Conservation (phyloP, 2,888 invertebrate species). For the Nasonia oneida region DNA sequence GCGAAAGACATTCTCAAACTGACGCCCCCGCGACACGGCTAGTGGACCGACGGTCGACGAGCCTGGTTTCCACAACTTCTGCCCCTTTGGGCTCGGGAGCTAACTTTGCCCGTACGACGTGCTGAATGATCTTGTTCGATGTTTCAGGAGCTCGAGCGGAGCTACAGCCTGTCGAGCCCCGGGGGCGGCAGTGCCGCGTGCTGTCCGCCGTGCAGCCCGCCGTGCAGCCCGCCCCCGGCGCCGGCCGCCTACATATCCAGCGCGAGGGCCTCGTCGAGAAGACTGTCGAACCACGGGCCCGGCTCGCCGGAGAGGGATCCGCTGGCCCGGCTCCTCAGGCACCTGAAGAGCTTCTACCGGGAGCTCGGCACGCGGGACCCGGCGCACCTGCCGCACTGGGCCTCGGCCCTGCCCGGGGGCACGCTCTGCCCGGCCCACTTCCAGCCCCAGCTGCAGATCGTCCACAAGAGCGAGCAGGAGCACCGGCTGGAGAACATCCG, state of each 20-base stretch:
- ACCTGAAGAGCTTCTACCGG: constrained; percentile 80
- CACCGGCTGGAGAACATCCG: constrained; percentile 76
- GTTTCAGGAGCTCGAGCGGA: constrained; percentile 74
- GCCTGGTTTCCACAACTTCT: too few species aligned
- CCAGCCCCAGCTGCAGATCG: constrained; percentile 80
- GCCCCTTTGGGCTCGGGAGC: too few species aligned
- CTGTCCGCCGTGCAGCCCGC: constrained; percentile 75
- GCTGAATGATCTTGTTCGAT: background rate
- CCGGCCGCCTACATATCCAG: constrained; percentile 77
- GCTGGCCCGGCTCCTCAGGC: constrained; percentile 74
- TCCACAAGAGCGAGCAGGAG: constrained; percentile 76
- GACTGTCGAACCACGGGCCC: constrained; percentile 68
- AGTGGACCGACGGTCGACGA: too few species aligned
- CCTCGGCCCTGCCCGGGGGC: constrained; percentile 79
- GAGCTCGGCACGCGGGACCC: constrained; percentile 80
- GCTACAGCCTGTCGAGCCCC: constrained; percentile 73
- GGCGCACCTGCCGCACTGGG: constrained; percentile 80
- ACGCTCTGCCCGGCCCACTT: constrained; percentile 80
- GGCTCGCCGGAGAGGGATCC: constrained; percentile 74
- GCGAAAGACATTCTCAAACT: too few species aligned
- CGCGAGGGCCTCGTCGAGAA: constrained; percentile 75
- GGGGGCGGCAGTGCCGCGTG: constrained; percentile 74
- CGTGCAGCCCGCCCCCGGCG: constrained; percentile 75
- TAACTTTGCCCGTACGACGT: too few species aligned
- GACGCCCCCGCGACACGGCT: too few species aligned